Evolutionary conservation across 1,140 invertebrate species (phyloP).

Genomic region (Drosophila teissieri): DNA sequence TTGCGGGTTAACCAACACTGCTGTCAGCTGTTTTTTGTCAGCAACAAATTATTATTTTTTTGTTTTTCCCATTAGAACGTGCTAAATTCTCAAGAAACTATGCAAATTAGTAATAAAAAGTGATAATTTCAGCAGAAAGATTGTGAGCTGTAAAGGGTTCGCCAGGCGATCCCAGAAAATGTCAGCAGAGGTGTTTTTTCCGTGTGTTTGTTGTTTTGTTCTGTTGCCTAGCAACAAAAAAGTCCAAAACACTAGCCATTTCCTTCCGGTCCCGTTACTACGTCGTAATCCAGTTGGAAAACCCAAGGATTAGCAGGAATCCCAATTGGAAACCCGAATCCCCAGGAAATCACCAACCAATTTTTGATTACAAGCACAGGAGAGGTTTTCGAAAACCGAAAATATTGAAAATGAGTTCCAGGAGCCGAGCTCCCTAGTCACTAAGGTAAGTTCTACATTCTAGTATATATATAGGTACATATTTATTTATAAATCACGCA

Average conservation of each 20-base stretch:
- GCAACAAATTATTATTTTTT: slow-evolving; percentile 20
- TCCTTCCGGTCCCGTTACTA: slow-evolving; percentile 76
- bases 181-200: slow-evolving; percentile 23
- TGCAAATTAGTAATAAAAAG: not conserved
- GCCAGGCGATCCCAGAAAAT: slow-evolving; percentile 2
- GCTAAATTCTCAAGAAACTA: slow-evolving; percentile 7
- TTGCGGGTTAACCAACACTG: slow-evolving; percentile 9
- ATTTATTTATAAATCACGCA: not conserved
- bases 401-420: slow-evolving; percentile 17
- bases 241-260: slow-evolving; percentile 69
- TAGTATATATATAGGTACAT: not conserved
- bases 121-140: not conserved
- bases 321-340: too few relatives aligned
- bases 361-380: not conserved
- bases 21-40: slow-evolving; percentile 9
- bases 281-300: slow-evolving; percentile 48
- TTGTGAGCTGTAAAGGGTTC: too few relatives aligned
- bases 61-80: slow-evolving; percentile 8
- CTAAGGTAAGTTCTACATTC: slow-evolving; percentile 42
- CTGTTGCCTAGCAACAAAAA: slow-evolving; percentile 78
- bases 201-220: slow-evolving; percentile 61
- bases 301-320: slow-evolving; percentile 14
- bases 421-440: slow-evolving; percentile 12
- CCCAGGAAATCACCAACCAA: not conserved
- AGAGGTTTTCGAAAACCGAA: not conserved